These are phyloP conservation scores for Gymnopithys bicolor DNA, from an alignment of 2,797 vertebrate species.

Conservation along the genomic window DNA sequence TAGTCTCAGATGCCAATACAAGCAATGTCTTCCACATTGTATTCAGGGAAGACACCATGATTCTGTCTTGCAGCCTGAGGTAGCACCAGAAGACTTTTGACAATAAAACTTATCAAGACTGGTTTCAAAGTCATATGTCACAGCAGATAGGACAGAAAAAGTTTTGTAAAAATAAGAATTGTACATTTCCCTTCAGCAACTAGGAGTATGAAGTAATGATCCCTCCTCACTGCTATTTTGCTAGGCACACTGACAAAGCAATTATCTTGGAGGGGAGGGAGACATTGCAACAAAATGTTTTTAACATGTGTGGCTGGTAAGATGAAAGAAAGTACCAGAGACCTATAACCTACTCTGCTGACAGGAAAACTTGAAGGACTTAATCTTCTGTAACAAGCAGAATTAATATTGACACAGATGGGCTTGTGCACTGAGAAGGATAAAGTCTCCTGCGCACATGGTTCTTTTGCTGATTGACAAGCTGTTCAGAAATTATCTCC, in stretches of 20 bases:
- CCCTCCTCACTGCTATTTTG: background rate
- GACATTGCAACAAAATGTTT: background rate
- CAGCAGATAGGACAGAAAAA: background rate
- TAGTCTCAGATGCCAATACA: background rate
- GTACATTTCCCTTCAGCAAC: background rate
- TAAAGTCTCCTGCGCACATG: background rate
- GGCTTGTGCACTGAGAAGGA: constrained; percentile 21
- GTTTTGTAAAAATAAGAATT: background rate
- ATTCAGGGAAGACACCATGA: background rate
- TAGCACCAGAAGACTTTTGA: background rate
- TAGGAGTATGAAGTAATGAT: background rate
- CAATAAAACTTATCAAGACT: background rate
- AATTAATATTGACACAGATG: constrained; percentile 52
- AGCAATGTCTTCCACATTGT: background rate
- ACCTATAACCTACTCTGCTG: background rate
- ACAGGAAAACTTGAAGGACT: constrained; percentile 6
- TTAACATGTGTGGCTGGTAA: background rate
- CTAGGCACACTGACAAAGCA: background rate
- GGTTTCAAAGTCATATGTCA: background rate
- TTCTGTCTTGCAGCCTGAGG: background rate
- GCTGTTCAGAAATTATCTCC: constrained; percentile 14
- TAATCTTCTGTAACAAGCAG: constrained; percentile 28
- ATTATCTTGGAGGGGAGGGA: background rate
- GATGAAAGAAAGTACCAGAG: background rate
- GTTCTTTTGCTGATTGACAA: background rate